Conservation (phyloP, 2,797 vertebrate species). For the Toxotes lorentzi region DNA sequence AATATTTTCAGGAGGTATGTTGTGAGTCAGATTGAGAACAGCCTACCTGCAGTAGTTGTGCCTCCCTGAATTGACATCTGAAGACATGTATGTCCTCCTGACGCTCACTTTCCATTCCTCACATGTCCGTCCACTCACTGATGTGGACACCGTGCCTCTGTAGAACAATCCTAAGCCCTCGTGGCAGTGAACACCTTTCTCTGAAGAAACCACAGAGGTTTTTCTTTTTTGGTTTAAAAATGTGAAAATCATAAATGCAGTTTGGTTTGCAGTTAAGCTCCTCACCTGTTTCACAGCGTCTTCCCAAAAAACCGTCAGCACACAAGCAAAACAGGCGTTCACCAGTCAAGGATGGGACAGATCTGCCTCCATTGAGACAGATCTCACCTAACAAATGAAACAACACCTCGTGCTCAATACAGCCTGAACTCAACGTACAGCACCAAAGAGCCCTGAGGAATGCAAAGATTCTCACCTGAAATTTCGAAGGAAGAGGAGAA, state of each 20-base stretch:
- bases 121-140: slow-evolving; percentile 71
- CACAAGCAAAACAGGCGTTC: slow-evolving; percentile 78
- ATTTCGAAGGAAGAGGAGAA: slow-evolving; percentile 25
- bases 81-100: slow-evolving; percentile 39
- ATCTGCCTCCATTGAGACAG: slow-evolving; percentile 75
- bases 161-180: slow-evolving; percentile 73
- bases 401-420: background rate
- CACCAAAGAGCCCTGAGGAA: fast-evolving
- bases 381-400: slow-evolving; percentile 20
- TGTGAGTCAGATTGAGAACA: too few relatives aligned
- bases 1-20: too few relatives aligned
- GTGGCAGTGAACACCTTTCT: slow-evolving; percentile 59
- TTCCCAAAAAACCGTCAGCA: slow-evolving; percentile 65
- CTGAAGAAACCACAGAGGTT: background rate
- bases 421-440: fast-evolving
- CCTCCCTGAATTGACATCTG: slow-evolving; percentile 56
- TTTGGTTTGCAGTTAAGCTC: background rate
- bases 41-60: slow-evolving; percentile 86
- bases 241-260: fast-evolving
- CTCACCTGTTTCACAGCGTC: slow-evolving; percentile 75
- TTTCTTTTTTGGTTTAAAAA: background rate
- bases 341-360: slow-evolving; percentile 25
- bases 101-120: slow-evolving; percentile 65
- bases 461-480: slow-evolving; percentile 50
- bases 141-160: slow-evolving; percentile 60